These are phyloP conservation scores for Alsophila aescularia DNA, from an alignment of 2,888 invertebrate genomes.

Conservation along the genomic window DNA sequence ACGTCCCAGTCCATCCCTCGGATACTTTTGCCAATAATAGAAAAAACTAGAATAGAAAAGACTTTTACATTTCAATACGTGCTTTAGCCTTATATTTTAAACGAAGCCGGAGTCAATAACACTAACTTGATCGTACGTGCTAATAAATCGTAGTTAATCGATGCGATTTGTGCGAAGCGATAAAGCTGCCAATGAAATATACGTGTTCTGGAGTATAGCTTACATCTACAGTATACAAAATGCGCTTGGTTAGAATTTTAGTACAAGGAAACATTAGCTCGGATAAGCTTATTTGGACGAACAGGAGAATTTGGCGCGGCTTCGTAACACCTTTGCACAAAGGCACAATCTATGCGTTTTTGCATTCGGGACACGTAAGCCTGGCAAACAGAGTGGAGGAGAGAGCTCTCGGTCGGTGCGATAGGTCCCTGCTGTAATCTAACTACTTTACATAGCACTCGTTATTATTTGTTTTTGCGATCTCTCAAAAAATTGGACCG, in stretches of 20 bases:
- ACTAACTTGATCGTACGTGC: constrained; percentile 25
- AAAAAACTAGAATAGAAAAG: constrained; percentile 3
- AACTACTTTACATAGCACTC: constrained; percentile 40
- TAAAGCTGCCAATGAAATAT: constrained; percentile 24
- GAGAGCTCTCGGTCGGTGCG: constrained; percentile 34
- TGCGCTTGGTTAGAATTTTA: constrained; percentile 7
- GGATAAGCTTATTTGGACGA: constrained; percentile 31
- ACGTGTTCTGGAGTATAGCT: constrained; percentile 4
- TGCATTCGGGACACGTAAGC: constrained; percentile 42
- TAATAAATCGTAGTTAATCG: constrained; percentile 30
- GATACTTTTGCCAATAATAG: no score
- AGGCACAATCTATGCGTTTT: constrained; percentile 43
- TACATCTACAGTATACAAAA: neutral
- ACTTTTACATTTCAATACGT: neutral
- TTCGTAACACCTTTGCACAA: constrained; percentile 40
- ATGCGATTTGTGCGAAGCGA: constrained; percentile 22
- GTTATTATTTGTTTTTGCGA: constrained; percentile 28
- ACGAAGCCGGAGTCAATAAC: constrained; percentile 21
- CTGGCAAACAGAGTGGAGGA: constrained; percentile 40
- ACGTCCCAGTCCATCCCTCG: constrained; percentile 8
- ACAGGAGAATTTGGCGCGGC: constrained; percentile 26
- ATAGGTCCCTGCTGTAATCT: constrained; percentile 38
- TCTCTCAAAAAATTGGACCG: constrained; percentile 15
- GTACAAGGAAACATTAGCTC: constrained; percentile 19
- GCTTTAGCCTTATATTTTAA: constrained; percentile 8